These are phyloP conservation scores for Lasioglossum zephyrum DNA, from an alignment of 2,888 invertebrate species.

Conservation along the genomic window DNA sequence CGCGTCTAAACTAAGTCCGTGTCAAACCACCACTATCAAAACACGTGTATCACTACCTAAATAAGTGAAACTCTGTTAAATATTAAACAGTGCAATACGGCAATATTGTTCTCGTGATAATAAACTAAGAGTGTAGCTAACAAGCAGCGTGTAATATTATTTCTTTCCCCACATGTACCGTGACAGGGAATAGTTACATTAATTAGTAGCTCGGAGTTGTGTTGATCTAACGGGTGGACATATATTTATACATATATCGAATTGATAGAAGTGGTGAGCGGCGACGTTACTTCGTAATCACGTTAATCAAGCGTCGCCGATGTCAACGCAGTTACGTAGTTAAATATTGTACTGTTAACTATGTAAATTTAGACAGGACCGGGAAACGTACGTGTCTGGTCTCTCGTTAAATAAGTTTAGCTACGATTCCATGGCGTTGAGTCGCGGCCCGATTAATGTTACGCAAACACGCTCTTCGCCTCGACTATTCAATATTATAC, in stretches of 20 bases:
- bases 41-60: no score
- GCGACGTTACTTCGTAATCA: slow-evolving; percentile 29
- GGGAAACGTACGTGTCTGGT: slow-evolving; percentile 36
- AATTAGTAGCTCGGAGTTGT: background rate
- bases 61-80: no score
- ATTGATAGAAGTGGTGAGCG: background rate
- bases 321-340: slow-evolving; percentile 38
- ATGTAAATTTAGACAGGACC: slow-evolving; percentile 39
- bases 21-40: no score
- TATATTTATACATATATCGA: background rate
- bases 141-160: no score
- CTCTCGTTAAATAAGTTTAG: slow-evolving; percentile 44
- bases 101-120: no score
- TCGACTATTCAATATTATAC: background rate
- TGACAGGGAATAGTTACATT: background rate
- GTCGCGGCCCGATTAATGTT: slow-evolving; percentile 17
- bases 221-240: background rate
- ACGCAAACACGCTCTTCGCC: slow-evolving; percentile 17
- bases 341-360: slow-evolving; percentile 52
- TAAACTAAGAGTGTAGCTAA: no score
- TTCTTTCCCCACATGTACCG: background rate
- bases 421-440: slow-evolving; percentile 29
- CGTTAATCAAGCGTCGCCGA: slow-evolving; percentile 30
- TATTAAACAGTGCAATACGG: no score
- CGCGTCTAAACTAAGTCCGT: no score